Conservation (phyloP, 1,140 invertebrate species). For the Listronotus oregonensis region DNA sequence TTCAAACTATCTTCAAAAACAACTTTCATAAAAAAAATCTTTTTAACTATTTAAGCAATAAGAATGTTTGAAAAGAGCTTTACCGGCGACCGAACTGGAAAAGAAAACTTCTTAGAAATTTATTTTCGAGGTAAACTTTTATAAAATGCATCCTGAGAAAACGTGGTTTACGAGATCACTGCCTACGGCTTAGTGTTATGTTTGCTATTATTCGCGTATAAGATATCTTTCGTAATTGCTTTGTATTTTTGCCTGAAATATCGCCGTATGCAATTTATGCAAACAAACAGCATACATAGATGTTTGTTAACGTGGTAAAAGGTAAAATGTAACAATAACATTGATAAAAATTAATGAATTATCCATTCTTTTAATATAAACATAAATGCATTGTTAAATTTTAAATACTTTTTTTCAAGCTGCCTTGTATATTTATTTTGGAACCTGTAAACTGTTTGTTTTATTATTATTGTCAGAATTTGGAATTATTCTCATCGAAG, state of each 20-base stretch:
- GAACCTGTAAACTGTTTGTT: no score
- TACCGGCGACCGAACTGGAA: conserved; percentile 12
- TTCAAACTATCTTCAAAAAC: conserved; percentile 5
- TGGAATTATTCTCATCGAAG: no score
- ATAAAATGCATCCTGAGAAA: conserved; percentile 19
- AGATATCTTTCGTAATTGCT: conserved; percentile 2
- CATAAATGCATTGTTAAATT: no score
- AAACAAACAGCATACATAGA: no score
- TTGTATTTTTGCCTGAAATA: conserved; percentile 3
- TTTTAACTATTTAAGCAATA: conserved; percentile 29
- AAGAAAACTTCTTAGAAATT: conserved; percentile 27
- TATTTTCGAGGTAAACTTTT: conserved; percentile 15
- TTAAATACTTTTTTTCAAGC: no score
- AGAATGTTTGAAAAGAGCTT: conserved; percentile 21
- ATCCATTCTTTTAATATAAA: no score
- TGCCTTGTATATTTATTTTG: no score
- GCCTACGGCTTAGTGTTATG: conserved; percentile 8
- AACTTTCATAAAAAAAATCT: conserved; percentile 24
- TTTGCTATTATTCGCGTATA: conserved; percentile 14
- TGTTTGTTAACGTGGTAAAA: no score
- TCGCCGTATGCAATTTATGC: not conserved
- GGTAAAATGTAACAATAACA: no score
- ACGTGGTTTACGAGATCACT: conserved; percentile 15
- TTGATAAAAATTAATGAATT: no score
- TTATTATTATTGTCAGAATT: no score